Base-by-base conservation (phyloP, 2,888 invertebrate genomes). In the Orthosia incerta region DNA sequence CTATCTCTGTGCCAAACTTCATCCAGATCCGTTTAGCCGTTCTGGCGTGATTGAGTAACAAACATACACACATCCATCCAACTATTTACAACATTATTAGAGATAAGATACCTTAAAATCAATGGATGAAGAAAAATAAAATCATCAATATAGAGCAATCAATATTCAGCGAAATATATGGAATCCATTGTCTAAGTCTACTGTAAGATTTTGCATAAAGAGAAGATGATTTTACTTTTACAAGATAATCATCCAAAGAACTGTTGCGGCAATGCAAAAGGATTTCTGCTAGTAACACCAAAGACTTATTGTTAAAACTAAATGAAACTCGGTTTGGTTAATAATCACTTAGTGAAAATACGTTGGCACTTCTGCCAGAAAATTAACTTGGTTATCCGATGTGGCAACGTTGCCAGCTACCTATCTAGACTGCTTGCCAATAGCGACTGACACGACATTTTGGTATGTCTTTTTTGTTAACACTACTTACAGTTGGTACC, bases 341-440 rank as follows among this genome's bases (percentile, higher is more conserved):
- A 78, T 78, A 78, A 82, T 82, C 82, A 82, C 82, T 84, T 84
- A 77, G 82, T 66, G 71, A 71, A 82, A 74, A 74, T 77, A 80
- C 57, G 82, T 71, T 83, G 80, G 85, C 85, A 74, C 57, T 77
- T 72, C 67, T 82, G 78, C 78, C 72, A 82, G 82, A 84, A 82
- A 84, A 74, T 83, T 82, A 82, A 82, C 82, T 84, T 77, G 61
- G 71, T 71, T 82, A 82, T 77, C 85, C 23, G 82, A 82, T 84
- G 82, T 82, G 82, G 85, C 79, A 71, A 63, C 51, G 71, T 23
- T 84, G 85, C 82, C 74, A 81, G 82, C 60, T 64, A 66, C 56
- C 66, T 80, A 76, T 81, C 70, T 74, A 71, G 77, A 59, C 16
- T 23, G 50, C 73, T 71, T 74, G 82, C 82, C 77, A 84, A 76